These are phyloP conservation scores for Eudyptes chrysolophus DNA, from an alignment of 2,113 vertebrate species.

Conservation along the genomic window DNA sequence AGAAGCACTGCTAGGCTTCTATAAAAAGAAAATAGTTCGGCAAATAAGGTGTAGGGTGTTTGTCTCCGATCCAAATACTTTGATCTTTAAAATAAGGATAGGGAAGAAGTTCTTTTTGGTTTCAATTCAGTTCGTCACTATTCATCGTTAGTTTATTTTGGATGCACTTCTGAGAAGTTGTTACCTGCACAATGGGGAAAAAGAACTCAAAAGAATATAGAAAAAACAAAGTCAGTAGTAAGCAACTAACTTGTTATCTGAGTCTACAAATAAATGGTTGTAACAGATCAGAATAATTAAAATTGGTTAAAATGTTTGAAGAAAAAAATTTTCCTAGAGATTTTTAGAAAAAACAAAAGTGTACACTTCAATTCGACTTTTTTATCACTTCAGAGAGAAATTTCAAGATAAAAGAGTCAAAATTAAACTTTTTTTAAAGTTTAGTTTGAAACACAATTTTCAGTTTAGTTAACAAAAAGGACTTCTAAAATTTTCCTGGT, in stretches of 20 bases:
- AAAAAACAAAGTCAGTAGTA: background rate
- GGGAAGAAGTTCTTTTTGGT: background rate
- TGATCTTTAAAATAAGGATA: conserved; percentile 19
- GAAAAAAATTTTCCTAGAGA: background rate
- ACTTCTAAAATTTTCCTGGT: background rate
- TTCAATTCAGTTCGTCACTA: background rate
- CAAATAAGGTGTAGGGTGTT: background rate
- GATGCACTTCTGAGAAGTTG: conserved; percentile 19
- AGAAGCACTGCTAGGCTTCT: background rate
- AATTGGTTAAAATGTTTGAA: background rate
- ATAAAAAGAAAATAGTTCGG: background rate
- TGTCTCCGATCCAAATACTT: background rate
- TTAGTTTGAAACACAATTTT: background rate
- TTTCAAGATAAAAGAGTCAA: background rate
- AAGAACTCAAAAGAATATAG: background rate
- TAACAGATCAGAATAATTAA: background rate
- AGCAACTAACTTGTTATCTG: background rate
- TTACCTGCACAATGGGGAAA: background rate
- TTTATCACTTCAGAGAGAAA: background rate
- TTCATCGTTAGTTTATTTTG: background rate
- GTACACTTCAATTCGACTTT: background rate
- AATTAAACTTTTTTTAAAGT: background rate
- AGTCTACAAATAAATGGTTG: background rate
- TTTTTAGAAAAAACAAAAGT: background rate
- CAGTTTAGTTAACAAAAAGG: background rate